Base-by-base conservation (phyloP, 2,797 vertebrate genomes). In the Danionella dracula region DNA sequence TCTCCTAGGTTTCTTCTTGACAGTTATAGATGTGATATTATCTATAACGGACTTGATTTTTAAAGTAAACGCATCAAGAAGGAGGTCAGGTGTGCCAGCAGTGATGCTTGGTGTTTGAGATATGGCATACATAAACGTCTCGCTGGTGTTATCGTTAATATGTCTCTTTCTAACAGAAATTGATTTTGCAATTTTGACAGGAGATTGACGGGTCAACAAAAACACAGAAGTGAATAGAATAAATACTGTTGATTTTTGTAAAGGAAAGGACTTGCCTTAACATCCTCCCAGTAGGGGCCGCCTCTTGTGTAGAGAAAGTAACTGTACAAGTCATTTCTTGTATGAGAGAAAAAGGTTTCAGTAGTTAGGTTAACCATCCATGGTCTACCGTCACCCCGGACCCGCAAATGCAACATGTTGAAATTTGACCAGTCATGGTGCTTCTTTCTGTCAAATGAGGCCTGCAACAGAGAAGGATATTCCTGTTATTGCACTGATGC, bases 251-350 rank as follows among this genome's bases (percentile, higher is more conserved):
- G 6, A 3, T 3, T 3, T 29, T 19, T 58, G 8, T 31, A 6
- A 15, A 15, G 16, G 15, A 8, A 42, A 17, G n/a, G 12, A 50
- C 55, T 0, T 80, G 94, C 97, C 93, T 93, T 93, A 59, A 99
- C 85, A 7, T 97, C 94, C 71, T 99, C 93, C 96, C 96, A 99
- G 81, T 96, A 98, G 0, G 97, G 97, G 0, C 97, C 96, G 27
- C 97, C 97, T 8, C 92, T 87, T 1, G 96, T 96, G 68, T 91
- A 97, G 80, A 99, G 82, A 78, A 99, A 99, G 71, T 97, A 99
- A 78, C 76, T 90, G 85, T 97, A 95, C 0, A 97, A 75, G 53
- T 96, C 94, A n/a, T 95, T 87, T 75, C 83, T 91, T 34, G 88
- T 87, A 69, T 94, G 92, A 16, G 90, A 78, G 76, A 88, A 91